Conservation (phyloP, 53 echinoderm and acorn worm genomes). For the Hippasteria phrygiana region DNA sequence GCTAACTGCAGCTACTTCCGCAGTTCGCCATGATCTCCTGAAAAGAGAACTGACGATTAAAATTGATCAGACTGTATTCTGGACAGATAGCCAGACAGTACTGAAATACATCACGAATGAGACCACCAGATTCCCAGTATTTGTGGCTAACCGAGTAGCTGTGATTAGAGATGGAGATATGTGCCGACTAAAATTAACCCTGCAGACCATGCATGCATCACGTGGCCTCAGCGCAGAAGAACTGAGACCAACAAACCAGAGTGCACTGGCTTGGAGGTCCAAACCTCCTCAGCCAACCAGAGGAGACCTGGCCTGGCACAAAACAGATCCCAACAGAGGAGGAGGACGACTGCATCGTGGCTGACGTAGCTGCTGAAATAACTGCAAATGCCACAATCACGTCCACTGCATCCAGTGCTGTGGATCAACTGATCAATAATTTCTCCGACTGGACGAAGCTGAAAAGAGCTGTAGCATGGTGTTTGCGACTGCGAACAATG, state of each 20-base stretch:
- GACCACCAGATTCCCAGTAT: slow-evolving; percentile 63
- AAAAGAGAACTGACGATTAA: slow-evolving; percentile 64
- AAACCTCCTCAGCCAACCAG: slow-evolving; percentile 23
- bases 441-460: slow-evolving; percentile 64
- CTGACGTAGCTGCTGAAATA: no score
- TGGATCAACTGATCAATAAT: slow-evolving; percentile 49
- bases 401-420: slow-evolving; percentile 7
- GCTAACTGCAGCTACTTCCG: slow-evolving; percentile 56
- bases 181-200: slow-evolving; percentile 62
- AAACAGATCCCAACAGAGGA: no score
- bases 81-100: slow-evolving; percentile 77
- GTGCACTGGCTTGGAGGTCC: slow-evolving; percentile 65
- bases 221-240: slow-evolving; percentile 44
- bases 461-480: slow-evolving; percentile 64
- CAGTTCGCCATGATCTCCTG: slow-evolving; percentile 54
- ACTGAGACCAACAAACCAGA: neutral
- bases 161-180: slow-evolving; percentile 71
- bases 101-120: slow-evolving; percentile 68
- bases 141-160: slow-evolving; percentile 68
- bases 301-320: slow-evolving; percentile 38
- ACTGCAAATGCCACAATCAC: neutral
- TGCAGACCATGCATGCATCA: slow-evolving; percentile 70
- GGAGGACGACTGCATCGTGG: neutral
- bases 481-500: slow-evolving; percentile 23
- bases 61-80: slow-evolving; percentile 55